Base-by-base conservation (phyloP, 2,113 vertebrate genomes). In the Sphyrna mokarran region DNA sequence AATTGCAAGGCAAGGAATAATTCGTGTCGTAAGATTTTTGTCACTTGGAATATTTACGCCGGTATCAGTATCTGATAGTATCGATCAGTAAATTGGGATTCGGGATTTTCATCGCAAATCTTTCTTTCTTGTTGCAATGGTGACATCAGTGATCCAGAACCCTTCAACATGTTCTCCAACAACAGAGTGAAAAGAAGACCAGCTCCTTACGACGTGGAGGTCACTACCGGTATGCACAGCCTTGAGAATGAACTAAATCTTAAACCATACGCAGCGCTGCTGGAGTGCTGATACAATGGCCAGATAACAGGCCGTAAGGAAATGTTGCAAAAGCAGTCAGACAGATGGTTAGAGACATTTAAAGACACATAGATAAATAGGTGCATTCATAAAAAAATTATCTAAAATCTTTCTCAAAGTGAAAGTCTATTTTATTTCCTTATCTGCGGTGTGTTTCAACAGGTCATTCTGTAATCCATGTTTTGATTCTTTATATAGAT, bases 141-240 rank as follows among this genome's bases (percentile, higher is more conserved):
- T 91, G 98, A 98, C 96, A 98, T 98, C 96, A 98, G 98, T 91
- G 99, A 99, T 96, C 98, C 98, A 33, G 99, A 99, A 96, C 98
- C 98, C 96, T 99, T 98, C 97, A 98, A 98, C 96, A 98, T 99
- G 98, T 99, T 98, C 96, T 98, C 97, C 96, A 97, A 98, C 97
- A 98, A 98, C 97, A 97, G 98, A 96, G 98, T 97, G 96, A 98
- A 98, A 97, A 96, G 97, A 97, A 98, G 99, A 97, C 98, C 98
- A 29, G 98, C 98, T 95, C 99, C 99, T 10, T 99, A 99, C 96
- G 99, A 99, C 97, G 98, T 99, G 98, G 99, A 99, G 97, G 98
- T 99, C 96, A 98, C 98, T 63, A 98, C 99, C 83, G 99, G 99
- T 99, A 97, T 97, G 97, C 23, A 43, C 40, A 40, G 40, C 9